A percentile compares a stretch with the other conserved stretches of the same genome.
Evolutionary conservation across 2,113 vertebrate species (phyloP).

Genomic region (Phalacrocorax brasilianus): DNA sequence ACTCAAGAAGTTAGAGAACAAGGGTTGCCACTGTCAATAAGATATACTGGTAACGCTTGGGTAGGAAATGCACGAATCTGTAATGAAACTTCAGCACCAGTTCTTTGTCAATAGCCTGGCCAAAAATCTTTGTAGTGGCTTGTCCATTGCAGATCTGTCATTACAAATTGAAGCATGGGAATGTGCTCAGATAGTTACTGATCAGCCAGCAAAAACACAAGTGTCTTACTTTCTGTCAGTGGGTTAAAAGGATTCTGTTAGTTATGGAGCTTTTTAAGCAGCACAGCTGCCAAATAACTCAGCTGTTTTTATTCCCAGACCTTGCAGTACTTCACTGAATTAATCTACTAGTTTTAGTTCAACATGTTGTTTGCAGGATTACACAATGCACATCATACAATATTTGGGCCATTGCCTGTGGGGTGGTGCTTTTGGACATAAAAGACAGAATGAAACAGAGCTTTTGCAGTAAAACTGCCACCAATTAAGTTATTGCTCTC

Average conservation of each 20-base stretch:
- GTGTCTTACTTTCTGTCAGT: background rate
- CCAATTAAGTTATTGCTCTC: background rate
- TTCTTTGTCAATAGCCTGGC: background rate
- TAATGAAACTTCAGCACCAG: background rate
- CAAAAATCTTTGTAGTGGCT: background rate
- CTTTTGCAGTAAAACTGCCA: background rate
- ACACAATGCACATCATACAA: background rate
- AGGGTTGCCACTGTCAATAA: background rate
- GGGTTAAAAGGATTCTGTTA: background rate
- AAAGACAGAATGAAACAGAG: background rate
- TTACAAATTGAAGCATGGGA: background rate
- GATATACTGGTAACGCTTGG: background rate
- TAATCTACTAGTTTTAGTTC: background rate
- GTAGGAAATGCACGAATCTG: background rate
- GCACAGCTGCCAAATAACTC: background rate
- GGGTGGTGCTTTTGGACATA: background rate
- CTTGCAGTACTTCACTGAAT: background rate
- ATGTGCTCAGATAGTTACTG: background rate
- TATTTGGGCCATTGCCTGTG: background rate
- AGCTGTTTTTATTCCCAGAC: background rate
- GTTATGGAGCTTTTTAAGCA: conserved; percentile 14
- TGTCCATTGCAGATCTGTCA: background rate
- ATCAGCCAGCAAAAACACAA: background rate
- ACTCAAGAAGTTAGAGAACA: background rate
- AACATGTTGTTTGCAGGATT: background rate